Evolutionary conservation across 64 coral and sea anemone genomes (phyloP).

Genomic region (Stylophora pistillata): DNA sequence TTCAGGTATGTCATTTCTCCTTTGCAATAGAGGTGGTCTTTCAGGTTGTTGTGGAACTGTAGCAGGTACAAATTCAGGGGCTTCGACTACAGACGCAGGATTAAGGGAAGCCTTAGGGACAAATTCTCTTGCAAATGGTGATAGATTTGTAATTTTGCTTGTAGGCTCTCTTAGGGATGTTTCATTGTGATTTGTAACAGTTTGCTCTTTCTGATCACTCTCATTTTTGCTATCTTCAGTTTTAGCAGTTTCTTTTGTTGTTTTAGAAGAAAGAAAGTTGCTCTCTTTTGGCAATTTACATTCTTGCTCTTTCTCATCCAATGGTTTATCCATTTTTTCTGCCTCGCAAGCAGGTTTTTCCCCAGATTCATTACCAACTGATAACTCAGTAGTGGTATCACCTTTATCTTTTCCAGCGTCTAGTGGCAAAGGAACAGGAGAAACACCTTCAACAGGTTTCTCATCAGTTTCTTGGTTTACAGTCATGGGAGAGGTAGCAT

Average conservation of each 20-base stretch:
- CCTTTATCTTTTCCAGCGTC: background rate
- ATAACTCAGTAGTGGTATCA: background rate
- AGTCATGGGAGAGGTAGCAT: too few species aligned
- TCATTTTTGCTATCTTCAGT: background rate
- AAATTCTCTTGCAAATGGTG: conserved; percentile 53
- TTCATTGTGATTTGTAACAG: too few species aligned
- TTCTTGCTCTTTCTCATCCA: background rate
- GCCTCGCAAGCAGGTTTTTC: background rate
- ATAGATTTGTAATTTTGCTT: conserved; percentile 12
- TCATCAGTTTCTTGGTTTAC: too few species aligned
- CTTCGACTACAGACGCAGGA: conserved; percentile 30
- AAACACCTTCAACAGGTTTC: too few species aligned
- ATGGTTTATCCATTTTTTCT: background rate
- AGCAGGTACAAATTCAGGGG: conserved; percentile 62
- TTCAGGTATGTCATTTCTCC: conserved; percentile 48
- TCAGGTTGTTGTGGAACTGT: background rate
- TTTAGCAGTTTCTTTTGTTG: background rate
- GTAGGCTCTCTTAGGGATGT: background rate
- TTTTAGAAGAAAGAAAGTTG: background rate
- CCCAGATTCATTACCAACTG: background rate
- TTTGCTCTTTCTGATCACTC: background rate
- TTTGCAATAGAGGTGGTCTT: conserved; percentile 15
- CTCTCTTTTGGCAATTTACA: background rate
- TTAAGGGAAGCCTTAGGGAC: conserved; percentile 5
- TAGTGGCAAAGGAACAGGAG: background rate